These are phyloP conservation scores for Folsomia manolachei DNA, from an alignment of 2,888 invertebrate genomes.

Conservation along the genomic window DNA sequence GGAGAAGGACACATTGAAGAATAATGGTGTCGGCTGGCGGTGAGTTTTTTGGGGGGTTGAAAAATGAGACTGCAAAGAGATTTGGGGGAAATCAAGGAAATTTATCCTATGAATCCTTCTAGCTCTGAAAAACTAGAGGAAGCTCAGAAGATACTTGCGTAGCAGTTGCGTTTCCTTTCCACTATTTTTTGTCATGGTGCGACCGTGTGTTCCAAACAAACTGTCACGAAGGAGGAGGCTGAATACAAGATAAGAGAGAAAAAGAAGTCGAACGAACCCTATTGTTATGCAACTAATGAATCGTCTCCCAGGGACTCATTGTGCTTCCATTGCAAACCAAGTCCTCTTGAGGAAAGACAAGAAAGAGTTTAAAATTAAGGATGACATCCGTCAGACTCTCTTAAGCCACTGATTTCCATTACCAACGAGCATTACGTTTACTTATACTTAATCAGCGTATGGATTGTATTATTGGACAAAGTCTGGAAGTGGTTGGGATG, in stretches of 20 bases:
- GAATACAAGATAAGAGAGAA: neutral
- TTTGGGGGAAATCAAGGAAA: constrained; percentile 14
- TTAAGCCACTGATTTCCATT: constrained; percentile 33
- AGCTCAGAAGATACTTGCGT: too few relatives aligned
- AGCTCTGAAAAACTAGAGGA: too few relatives aligned
- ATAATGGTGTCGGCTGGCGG: neutral
- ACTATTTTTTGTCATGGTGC: neutral
- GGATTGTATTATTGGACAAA: too few relatives aligned
- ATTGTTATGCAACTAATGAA: constrained; percentile 46
- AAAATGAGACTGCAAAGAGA: too few relatives aligned
- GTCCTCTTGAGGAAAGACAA: neutral
- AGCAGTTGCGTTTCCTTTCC: neutral
- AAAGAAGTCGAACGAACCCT: constrained; percentile 20
- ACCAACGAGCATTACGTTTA: constrained; percentile 18
- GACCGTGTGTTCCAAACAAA: neutral
- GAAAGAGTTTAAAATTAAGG: constrained; percentile 19
- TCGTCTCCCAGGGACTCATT: constrained; percentile 36
- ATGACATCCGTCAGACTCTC: constrained; percentile 31
- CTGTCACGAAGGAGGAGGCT: neutral
- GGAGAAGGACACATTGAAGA: neutral
- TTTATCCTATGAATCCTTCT: too few relatives aligned
- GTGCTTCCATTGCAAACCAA: neutral
- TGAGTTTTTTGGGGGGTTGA: neutral
- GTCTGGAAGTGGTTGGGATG: too few relatives aligned
- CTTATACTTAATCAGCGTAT: constrained; percentile 2